A percentile compares a stretch with the other conserved stretches of the same genome.
phyloP scores from a whole-genome alignment of 2,113 vertebrate genomes.

The Lampris incognitus region DNA sequence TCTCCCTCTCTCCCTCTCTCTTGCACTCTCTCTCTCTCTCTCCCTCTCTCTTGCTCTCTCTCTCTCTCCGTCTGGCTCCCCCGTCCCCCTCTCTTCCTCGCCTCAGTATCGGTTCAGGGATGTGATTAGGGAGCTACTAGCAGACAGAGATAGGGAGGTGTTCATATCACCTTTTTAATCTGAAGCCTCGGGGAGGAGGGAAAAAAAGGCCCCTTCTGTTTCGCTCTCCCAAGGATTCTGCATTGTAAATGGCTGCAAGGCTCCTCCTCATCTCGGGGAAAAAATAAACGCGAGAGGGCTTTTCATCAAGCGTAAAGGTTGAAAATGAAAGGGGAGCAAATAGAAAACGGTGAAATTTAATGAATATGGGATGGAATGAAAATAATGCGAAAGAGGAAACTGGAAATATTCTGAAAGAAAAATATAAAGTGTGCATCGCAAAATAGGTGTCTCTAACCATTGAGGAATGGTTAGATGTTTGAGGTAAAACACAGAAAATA shows the following conservation, averaged over 20 bases:
- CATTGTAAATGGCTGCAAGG: conserved; percentile 58
- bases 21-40: conserved; percentile 15
- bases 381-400: neutral
- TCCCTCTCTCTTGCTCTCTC: conserved; percentile 24
- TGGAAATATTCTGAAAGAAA: conserved; percentile 21
- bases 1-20: conserved; percentile 17
- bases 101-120: conserved; percentile 60
- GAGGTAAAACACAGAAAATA: neutral
- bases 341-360: neutral
- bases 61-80: conserved; percentile 39
- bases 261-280: conserved; percentile 25
- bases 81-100: neutral
- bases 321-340: conserved; percentile 18
- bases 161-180: conserved; percentile 64
- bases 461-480: neutral
- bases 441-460: too few relatives aligned
- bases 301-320: conserved; percentile 32
- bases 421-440: neutral
- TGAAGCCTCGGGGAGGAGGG: conserved; percentile 43
- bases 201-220: conserved; percentile 43
- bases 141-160: conserved; percentile 60
- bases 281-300: neutral
- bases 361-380: neutral
- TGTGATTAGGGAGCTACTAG: conserved; percentile 61
- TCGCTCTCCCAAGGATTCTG: conserved; percentile 44